Percentiles rank a stretch among this genome's conserved stretches.
phyloP scores from a whole-genome alignment of 2,113 vertebrate species.

The Archocentrus centrarchus region DNA sequence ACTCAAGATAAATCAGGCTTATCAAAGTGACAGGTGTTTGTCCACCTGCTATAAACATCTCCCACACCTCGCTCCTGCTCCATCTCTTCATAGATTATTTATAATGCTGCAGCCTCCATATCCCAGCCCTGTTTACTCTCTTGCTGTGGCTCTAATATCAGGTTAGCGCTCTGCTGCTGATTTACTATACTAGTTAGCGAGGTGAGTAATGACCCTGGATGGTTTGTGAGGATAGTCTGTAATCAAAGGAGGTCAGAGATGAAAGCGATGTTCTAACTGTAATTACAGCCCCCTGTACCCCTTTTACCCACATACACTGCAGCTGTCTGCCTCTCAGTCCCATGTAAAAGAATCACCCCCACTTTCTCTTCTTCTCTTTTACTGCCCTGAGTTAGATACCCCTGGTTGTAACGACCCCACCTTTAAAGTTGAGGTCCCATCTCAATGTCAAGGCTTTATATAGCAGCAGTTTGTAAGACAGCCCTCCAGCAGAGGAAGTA shows the following conservation, averaged over 20 bases:
- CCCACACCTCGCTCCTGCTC: constrained; percentile 80
- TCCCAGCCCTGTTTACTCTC: constrained; percentile 73
- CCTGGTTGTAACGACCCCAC: constrained; percentile 28
- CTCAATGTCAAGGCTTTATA: constrained; percentile 62
- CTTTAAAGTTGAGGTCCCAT: constrained; percentile 28
- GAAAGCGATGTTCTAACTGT: constrained; percentile 57
- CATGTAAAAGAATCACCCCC: constrained; percentile 16
- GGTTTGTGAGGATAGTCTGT: constrained; percentile 62
- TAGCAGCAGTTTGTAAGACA: constrained; percentile 44
- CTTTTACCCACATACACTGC: constrained; percentile 18
- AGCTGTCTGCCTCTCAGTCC: constrained; percentile 41
- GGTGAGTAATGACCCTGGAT: constrained; percentile 73
- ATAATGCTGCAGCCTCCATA: constrained; percentile 66
- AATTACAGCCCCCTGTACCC: constrained; percentile 53
- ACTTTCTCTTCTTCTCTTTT: background rate
- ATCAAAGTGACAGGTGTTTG: constrained; percentile 89
- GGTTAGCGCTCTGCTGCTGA: constrained; percentile 62
- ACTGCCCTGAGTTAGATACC: constrained; percentile 22
- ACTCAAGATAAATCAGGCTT: constrained; percentile 89
- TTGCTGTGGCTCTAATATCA: constrained; percentile 70
- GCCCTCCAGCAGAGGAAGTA: constrained; percentile 42
- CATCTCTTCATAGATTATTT: constrained; percentile 77
- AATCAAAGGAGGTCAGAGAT: constrained; percentile 59
- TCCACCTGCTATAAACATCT: constrained; percentile 89
- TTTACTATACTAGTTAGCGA: constrained; percentile 78